A percentile compares a stretch with the other conserved stretches of the same genome.
These are phyloP conservation scores for Syngnathus acus DNA, from an alignment of 2,797 vertebrate species.

Conservation along the genomic window DNA sequence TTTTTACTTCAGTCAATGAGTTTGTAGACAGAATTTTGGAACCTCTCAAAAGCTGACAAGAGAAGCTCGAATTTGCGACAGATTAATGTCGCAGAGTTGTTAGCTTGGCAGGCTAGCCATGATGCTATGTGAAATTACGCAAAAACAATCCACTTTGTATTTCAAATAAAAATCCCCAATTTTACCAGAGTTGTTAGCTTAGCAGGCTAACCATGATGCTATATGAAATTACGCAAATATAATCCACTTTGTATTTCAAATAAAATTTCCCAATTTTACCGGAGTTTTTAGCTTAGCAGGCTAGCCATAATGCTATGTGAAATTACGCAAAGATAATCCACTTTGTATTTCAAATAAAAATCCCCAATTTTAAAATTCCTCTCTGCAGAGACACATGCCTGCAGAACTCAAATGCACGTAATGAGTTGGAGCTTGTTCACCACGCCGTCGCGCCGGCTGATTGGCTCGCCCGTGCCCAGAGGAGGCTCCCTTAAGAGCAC, in stretches of 20 bases:
- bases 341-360: constrained; percentile 18
- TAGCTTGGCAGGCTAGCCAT: no score
- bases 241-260: no score
- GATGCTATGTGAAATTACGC: no score
- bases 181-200: neutral
- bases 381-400: constrained; percentile 26
- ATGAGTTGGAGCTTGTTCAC: constrained; percentile 38
- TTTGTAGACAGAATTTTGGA: constrained; percentile 1
- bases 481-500: constrained; percentile 62
- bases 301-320: no score
- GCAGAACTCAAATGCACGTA: constrained; percentile 40
- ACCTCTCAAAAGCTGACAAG: neutral
- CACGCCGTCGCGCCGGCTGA: constrained; percentile 20
- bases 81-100: no score
- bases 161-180: constrained; percentile 12
- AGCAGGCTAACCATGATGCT: no score
- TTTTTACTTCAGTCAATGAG: neutral
- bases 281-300: no score
- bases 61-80: no score
- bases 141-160: constrained; percentile 1
- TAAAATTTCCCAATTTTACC: no score
- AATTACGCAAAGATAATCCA: no score
- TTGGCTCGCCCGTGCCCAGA: constrained; percentile 52
- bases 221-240: no score
- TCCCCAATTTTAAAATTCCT: constrained; percentile 8